Evolutionary conservation across 2,797 vertebrate genomes (phyloP).

Genomic region (Tadarida brasiliensis): DNA sequence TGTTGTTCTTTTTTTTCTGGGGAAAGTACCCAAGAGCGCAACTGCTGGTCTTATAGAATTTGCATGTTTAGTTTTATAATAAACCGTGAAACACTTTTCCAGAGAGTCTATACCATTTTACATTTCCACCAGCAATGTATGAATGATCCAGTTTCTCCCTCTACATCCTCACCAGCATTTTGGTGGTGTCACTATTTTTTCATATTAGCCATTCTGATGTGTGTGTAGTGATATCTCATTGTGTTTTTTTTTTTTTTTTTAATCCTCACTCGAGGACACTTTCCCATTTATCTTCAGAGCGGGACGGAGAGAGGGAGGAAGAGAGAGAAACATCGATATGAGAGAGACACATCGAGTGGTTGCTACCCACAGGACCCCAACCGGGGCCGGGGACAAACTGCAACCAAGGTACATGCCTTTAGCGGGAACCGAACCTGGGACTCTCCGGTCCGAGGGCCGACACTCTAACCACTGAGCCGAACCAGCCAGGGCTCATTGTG

Average conservation of each 20-base stretch:
- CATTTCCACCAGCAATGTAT: neutral
- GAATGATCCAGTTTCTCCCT: neutral
- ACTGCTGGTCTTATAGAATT: neutral
- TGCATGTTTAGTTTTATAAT: slow-evolving; percentile 25
- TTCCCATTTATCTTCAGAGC: no score
- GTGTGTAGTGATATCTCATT: neutral
- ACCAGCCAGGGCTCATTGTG: neutral
- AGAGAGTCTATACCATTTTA: neutral
- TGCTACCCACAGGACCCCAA: no score
- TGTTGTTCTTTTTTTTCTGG: slow-evolving; percentile 4
- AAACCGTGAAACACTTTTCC: neutral
- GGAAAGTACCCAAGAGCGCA: neutral
- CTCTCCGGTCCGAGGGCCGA: no score
- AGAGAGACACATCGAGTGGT: no score
- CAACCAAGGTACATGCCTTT: no score
- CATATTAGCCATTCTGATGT: neutral
- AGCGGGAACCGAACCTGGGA: no score
- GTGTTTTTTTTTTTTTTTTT: neutral
- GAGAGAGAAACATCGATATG: no score
- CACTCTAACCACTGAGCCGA: no score
- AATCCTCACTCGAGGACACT: no score
- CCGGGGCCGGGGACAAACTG: no score
- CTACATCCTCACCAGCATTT: neutral
- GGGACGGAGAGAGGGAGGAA: no score
- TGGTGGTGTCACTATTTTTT: neutral